Evolutionary conservation across 2,888 invertebrate species (phyloP).

Genomic region (Xestobium rufovillosum): DNA sequence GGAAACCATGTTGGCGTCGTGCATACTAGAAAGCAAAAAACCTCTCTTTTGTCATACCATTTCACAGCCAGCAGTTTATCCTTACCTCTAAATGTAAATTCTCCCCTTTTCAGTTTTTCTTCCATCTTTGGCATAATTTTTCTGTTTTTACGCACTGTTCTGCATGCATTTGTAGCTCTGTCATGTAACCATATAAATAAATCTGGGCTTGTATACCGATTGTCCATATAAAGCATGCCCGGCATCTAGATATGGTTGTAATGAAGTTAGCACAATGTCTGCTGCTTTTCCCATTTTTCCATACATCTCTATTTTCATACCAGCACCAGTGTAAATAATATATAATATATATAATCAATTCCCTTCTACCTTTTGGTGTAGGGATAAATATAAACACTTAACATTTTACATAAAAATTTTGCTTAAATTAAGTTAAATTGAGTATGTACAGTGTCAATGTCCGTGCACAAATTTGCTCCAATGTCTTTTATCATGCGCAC

Average conservation of each 20-base stretch:
- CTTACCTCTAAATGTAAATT: slow-evolving; percentile 3
- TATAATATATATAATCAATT: too few relatives aligned
- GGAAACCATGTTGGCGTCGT: too few relatives aligned
- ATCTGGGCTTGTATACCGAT: slow-evolving; percentile 24
- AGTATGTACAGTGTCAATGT: too few relatives aligned
- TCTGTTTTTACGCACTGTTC: slow-evolving; percentile 13
- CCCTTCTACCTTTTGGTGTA: too few relatives aligned
- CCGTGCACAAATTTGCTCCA: too few relatives aligned
- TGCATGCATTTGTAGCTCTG: slow-evolving; percentile 14
- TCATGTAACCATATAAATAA: slow-evolving; percentile 11
- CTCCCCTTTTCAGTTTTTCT: slow-evolving; percentile 11
- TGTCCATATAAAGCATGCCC: slow-evolving; percentile 24
- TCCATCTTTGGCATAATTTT: slow-evolving; percentile 15
- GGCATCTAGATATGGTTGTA: slow-evolving; percentile 17
- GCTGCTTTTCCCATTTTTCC: slow-evolving; percentile 17
- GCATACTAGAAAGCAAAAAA: too few relatives aligned
- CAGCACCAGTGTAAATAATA: too few relatives aligned
- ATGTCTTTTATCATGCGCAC: too few relatives aligned
- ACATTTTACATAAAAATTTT: too few relatives aligned
- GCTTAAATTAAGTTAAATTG: too few relatives aligned
- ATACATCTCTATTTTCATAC: slow-evolving; percentile 12
- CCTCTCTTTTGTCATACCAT: slow-evolving; percentile 31
- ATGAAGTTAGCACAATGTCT: slow-evolving; percentile 16
- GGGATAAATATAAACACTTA: too few relatives aligned
- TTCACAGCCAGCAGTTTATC: slow-evolving; percentile 26